Percentiles rank a stretch among this genome's conserved stretches.
phyloP scores from a whole-genome alignment of 2,113 vertebrate species.

The Grammomys surdaster region DNA sequence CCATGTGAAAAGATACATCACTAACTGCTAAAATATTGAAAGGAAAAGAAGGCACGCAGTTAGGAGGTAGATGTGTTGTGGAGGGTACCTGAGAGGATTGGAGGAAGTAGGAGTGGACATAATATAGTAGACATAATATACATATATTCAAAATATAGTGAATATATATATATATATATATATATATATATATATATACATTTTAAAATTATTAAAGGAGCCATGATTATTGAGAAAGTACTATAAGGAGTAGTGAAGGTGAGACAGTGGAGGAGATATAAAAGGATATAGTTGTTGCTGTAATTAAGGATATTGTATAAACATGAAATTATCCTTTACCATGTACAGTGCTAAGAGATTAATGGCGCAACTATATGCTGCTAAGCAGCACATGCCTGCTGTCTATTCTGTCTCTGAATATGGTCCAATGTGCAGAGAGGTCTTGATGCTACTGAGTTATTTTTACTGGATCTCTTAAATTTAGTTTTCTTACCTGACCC shows the following conservation, averaged over 20 bases:
- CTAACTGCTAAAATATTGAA: not conserved
- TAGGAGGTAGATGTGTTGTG: not conserved
- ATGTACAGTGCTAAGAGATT: not conserved
- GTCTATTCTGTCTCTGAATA: not conserved
- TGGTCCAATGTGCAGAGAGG: not conserved
- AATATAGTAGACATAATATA: too few species aligned
- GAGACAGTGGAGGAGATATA: fast-evolving
- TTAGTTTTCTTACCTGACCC: not conserved
- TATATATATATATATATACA: not conserved
- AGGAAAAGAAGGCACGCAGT: not conserved
- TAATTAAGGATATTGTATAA: not conserved
- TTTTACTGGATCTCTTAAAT: not conserved
- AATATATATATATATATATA: not conserved
- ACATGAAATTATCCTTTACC: not conserved
- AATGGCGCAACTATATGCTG: not conserved
- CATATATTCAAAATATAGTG: not conserved
- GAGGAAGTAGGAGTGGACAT: not conserved
- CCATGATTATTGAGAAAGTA: not conserved
- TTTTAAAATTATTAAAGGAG: not conserved
- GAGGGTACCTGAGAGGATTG: not conserved
- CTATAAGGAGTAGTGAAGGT: not conserved
- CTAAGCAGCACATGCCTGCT: too few species aligned
- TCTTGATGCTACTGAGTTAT: not conserved
- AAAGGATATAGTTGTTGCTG: not conserved
- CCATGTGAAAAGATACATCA: not conserved